Evolutionary conservation across 1,140 invertebrate genomes (phyloP).

Genomic region (Copidosoma floridanum): DNA sequence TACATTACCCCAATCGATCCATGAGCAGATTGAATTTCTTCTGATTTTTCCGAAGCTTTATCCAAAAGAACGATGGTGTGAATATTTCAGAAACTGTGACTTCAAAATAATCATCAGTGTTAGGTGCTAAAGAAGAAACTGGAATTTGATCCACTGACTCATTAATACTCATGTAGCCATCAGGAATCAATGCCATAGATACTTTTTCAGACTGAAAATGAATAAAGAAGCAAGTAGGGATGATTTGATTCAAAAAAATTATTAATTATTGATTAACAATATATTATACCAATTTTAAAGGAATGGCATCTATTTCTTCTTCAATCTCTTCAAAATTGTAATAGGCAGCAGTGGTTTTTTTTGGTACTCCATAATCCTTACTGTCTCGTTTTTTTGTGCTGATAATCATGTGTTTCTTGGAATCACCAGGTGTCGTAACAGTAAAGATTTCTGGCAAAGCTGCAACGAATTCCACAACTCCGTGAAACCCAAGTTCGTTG

Average conservation of each 20-base stretch:
- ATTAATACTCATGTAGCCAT: constrained; percentile 34
- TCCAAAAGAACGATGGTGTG: constrained; percentile 51
- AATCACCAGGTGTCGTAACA: constrained; percentile 22
- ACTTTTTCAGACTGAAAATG: constrained; percentile 31
- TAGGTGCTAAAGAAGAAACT: constrained; percentile 27
- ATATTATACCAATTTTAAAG: constrained; percentile 34
- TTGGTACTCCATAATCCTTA: neutral
- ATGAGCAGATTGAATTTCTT: constrained; percentile 36
- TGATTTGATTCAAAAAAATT: neutral
- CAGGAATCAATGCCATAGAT: constrained; percentile 30
- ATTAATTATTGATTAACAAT: neutral
- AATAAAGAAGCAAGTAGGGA: neutral
- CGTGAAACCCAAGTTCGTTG: constrained; percentile 41
- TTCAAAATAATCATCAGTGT: constrained; percentile 19
- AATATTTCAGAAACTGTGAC: constrained; percentile 41
- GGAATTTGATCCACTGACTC: constrained; percentile 41
- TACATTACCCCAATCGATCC: constrained; percentile 41
- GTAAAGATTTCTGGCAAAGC: constrained; percentile 46
- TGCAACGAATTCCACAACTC: constrained; percentile 39
- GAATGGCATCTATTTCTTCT: constrained; percentile 31
- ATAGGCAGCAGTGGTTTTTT: constrained; percentile 9
- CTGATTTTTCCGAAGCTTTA: constrained; percentile 34
- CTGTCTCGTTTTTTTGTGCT: constrained; percentile 18
- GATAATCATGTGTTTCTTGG: constrained; percentile 39
- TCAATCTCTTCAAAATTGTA: constrained; percentile 28